A percentile compares a stretch with the other conserved stretches of the same genome.
These are phyloP conservation scores for Saccostrea echinata DNA, from an alignment of 1,140 invertebrate genomes.

Conservation along the genomic window DNA sequence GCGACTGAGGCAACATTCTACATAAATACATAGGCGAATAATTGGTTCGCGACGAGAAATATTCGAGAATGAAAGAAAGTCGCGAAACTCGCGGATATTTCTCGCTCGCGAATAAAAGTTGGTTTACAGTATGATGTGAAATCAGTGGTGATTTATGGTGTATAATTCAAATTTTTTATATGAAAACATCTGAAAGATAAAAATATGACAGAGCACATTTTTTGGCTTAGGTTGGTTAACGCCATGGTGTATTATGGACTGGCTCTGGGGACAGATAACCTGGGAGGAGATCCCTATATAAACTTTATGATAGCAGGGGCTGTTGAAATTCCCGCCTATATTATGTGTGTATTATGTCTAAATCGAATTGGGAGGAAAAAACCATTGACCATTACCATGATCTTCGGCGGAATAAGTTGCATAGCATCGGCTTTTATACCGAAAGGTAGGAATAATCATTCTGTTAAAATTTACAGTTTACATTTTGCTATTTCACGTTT, in stretches of 20 bases:
- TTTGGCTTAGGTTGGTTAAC: conserved; percentile 86
- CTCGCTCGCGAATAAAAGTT: too few relatives aligned
- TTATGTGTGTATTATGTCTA: conserved; percentile 79
- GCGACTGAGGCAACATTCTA: too few relatives aligned
- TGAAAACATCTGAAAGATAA: not conserved
- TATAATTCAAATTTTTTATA: too few relatives aligned
- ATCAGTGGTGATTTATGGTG: too few relatives aligned
- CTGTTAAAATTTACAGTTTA: too few relatives aligned
- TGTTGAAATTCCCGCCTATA: conserved; percentile 89
- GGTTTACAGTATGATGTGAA: too few relatives aligned
- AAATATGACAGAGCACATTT: not conserved
- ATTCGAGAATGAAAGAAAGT: too few relatives aligned
- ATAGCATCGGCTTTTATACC: conserved; percentile 60
- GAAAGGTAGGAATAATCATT: not conserved
- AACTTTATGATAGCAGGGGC: conserved; percentile 89
- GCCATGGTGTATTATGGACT: conserved; percentile 90
- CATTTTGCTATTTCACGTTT: too few relatives aligned
- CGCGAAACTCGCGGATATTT: too few relatives aligned
- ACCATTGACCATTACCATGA: conserved; percentile 86
- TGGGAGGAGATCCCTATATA: conserved; percentile 87
- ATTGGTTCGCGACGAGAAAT: too few relatives aligned
- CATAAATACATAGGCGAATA: too few relatives aligned
- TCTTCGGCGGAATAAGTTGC: conserved; percentile 84
- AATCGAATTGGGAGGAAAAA: conserved; percentile 79
- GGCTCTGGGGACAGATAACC: conserved; percentile 88